Evolutionary conservation across 1,140 invertebrate genomes (phyloP).

Genomic region (Drosophila gunungcola): DNA sequence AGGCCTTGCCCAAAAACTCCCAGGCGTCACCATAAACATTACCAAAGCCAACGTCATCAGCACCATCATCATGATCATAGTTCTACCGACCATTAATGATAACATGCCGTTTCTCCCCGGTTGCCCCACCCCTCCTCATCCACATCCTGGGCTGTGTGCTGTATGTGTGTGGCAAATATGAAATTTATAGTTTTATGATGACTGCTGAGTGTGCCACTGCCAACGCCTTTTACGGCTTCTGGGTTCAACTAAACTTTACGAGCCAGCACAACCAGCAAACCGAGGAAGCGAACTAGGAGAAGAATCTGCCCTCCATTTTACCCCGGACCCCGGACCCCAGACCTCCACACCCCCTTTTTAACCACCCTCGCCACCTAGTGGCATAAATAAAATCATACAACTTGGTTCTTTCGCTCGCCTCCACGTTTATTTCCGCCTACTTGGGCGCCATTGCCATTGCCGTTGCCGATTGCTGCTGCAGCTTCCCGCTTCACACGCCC

Average conservation of each 20-base stretch:
- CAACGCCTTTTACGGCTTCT: constrained; percentile 80
- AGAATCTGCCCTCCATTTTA: constrained; percentile 20
- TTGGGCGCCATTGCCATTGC: constrained; percentile 74
- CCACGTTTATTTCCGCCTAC: constrained; percentile 76
- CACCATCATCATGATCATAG: constrained; percentile 61
- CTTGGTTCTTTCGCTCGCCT: constrained; percentile 47
- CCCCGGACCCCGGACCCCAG: neutral
- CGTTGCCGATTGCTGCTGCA: constrained; percentile 69
- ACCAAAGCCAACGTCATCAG: constrained; percentile 65
- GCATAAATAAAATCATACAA: constrained; percentile 81
- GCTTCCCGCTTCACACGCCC: constrained; percentile 13
- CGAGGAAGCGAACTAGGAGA: constrained; percentile 21
- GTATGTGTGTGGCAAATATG: constrained; percentile 71
- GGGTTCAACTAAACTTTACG: constrained; percentile 80
- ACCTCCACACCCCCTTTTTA: neutral
- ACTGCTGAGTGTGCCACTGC: constrained; percentile 82
- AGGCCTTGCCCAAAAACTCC: constrained; percentile 61
- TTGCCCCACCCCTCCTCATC: neutral
- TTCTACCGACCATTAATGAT: constrained; percentile 79
- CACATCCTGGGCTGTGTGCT: constrained; percentile 7
- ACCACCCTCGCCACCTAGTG: constrained; percentile 35
- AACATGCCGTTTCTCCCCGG: constrained; percentile 53
- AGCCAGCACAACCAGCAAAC: constrained; percentile 44
- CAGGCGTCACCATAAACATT: constrained; percentile 80
- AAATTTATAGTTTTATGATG: constrained; percentile 84